Evolutionary conservation across 2,797 vertebrate genomes (phyloP), one percentile per base, ranked within the genome.

Genomic region (Sternarchorhynchus goeldii): DNA sequence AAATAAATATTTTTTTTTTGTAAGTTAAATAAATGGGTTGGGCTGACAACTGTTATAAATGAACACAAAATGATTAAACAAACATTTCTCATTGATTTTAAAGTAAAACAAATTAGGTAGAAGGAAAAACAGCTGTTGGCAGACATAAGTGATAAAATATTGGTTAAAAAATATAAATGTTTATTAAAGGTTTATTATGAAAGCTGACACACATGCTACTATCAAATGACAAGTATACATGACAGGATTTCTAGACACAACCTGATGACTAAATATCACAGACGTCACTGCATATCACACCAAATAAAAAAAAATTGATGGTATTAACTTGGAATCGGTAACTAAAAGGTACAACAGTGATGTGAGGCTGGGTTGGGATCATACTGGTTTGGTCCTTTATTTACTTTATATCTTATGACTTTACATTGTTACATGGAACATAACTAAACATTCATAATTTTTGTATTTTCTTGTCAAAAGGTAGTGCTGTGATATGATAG

Each of bases 101-200:
- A 58, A 71, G 12, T 39, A 32, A 74, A 82, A 72, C 62, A 69
- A 74, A 70, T 57, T 56, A 69, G 1, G 45, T 50, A 50, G 45
- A 20, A 25, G 29, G 5, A 55, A 16, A 67, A 73, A 77, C 32
- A 69, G 56, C 29, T 58, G 59, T 73, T 45, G 25, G 25, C 29
- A 60, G 29, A 18, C 12, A 21, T 58, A 39, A 56, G 25, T 57
- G 31, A 67, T 31, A 41, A 53, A 2, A 67, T n/a, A 34, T 14
- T 65, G 2, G 63, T 60, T 68, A 66, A 77, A 66, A 65, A 57
- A 1, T 32, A 59, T 4, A 41, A 64, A 73, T 55, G 14, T 29
- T 36, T 20, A 5, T 21, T 25, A 25, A 25, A 25, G 1, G 25
- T 25, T 6, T 7, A 25, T 36, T 50, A 6, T 21, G 31, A 58